Conservation (phyloP, 2,888 invertebrate genomes). For the Emmelina monodactyla region DNA sequence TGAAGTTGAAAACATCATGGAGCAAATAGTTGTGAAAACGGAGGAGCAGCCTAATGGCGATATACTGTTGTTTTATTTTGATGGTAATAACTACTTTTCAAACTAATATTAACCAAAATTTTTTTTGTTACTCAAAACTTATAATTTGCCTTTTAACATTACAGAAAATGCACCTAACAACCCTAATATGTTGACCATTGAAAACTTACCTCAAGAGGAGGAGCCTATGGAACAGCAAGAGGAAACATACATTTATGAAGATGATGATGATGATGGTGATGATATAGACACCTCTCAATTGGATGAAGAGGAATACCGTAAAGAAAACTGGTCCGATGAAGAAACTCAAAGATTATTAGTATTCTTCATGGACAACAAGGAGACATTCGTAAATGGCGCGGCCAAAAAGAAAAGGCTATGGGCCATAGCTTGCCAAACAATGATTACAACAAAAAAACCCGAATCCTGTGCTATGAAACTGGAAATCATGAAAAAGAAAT, state of each 20-base stretch:
- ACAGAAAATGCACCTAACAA: neutral
- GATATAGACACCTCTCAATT: constrained; percentile 14
- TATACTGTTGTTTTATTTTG: constrained; percentile 49
- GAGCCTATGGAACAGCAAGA: constrained; percentile 17
- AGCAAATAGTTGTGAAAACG: constrained; percentile 45
- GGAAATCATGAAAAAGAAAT: constrained; percentile 29
- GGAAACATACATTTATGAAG: constrained; percentile 22
- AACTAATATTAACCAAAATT: too few relatives aligned
- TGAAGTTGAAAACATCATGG: constrained; percentile 22
- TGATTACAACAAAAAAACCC: constrained; percentile 35
- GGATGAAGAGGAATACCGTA: constrained; percentile 12
- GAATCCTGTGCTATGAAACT: constrained; percentile 36
- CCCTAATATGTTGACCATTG: constrained; percentile 4
- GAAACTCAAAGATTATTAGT: constrained; percentile 38
- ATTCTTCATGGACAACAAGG: constrained; percentile 50
- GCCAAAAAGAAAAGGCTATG: constrained; percentile 41
- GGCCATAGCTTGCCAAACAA: constrained; percentile 49
- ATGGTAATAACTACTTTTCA: too few relatives aligned
- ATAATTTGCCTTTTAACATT: neutral
- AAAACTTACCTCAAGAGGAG: neutral
- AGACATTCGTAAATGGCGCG: constrained; percentile 32
- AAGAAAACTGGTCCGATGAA: constrained; percentile 35
- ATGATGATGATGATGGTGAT: constrained; percentile 19
- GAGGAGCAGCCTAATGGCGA: constrained; percentile 47
- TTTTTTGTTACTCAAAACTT: too few relatives aligned